These are phyloP conservation scores for Capromys pilorides DNA, from an alignment of 2,797 vertebrate species.

Conservation along the genomic window DNA sequence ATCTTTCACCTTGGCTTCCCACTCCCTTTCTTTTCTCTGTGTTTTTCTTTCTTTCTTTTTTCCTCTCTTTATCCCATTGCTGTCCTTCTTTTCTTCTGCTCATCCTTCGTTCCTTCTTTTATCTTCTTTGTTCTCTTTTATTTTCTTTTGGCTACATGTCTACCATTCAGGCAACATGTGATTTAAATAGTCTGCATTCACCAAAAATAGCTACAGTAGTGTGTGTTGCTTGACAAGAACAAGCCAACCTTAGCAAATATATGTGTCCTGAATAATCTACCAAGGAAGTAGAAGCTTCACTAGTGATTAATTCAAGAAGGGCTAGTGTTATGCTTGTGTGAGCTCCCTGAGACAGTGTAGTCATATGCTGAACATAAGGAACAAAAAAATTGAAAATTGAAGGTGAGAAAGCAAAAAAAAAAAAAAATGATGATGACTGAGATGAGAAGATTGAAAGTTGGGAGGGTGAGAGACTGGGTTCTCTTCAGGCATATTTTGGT, in stretches of 20 bases:
- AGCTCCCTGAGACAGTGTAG: not conserved
- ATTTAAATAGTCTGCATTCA: not conserved
- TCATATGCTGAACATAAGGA: not conserved
- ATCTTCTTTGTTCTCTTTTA: not conserved
- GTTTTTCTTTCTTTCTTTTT: not conserved
- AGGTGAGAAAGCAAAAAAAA: rapidly evolving
- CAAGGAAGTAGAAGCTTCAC: not conserved
- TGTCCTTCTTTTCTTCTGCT: not conserved
- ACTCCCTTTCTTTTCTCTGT: not conserved
- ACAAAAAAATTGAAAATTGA: not conserved
- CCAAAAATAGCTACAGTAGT: not conserved
- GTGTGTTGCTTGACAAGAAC: not conserved
- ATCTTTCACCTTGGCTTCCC: not conserved
- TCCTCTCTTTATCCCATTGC: not conserved
- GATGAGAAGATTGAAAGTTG: not conserved
- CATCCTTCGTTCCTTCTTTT: not conserved
- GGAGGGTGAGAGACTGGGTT: not conserved
- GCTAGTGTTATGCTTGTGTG: too few relatives aligned
- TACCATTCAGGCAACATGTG: conserved; percentile 29
- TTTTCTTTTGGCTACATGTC: not conserved
- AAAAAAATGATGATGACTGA: not conserved
- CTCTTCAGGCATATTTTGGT: not conserved
- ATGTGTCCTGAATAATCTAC: not conserved
- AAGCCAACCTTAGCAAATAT: not conserved
- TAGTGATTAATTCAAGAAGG: not conserved